Base-by-base conservation (phyloP, 2,888 invertebrate species). In the Laothoe populi region DNA sequence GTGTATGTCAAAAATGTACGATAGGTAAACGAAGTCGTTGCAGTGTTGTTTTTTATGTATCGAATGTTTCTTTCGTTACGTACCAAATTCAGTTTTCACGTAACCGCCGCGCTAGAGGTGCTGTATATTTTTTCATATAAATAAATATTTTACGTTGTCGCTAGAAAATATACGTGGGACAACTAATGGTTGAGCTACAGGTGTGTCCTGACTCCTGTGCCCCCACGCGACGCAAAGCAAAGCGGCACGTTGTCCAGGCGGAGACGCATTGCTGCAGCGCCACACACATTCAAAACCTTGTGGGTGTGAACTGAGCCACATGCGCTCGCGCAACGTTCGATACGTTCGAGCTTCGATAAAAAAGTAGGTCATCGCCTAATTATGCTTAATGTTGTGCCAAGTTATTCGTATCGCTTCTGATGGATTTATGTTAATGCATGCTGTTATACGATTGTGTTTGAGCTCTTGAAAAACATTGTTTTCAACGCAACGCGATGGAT, bases 291-390 rank as follows among this genome's bases (percentile, higher is more conserved):
- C 40, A 49, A 26, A 53, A 23, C n/a, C 24, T 40, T 26, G 26
- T 42, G 42, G 62, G 59, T 49, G 53, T 35, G 61, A 59, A 64
- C 72, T 69, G 42, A 58, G 72, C 67, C 70, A 66, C 66, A 71
- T 77, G 76, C 79, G 78, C 73, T 68, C 68, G 78, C 79, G 78
- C 75, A 68, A 70, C 69, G 69, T 77, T 80, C 72, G 72, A 70
- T 72, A n/a, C n/a, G n/a, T n/a, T 67, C 69, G 73, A 81, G 77
- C 79, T 80, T 81, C 81, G 82, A 84, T 84, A 86, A 88, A 84
- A 84, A 88, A 84, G 79, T 88, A 72, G 88, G 90, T 87, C 86
- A 83, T 68, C 81, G 80, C 82, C 86, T 86, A 83, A 88, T 87
- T 88, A 90, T 85, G 80, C 79, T 82, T 77, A 81, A 84, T 82